Conservation (phyloP, 64 coral and sea anemone genomes). For the Actinia equina region DNA sequence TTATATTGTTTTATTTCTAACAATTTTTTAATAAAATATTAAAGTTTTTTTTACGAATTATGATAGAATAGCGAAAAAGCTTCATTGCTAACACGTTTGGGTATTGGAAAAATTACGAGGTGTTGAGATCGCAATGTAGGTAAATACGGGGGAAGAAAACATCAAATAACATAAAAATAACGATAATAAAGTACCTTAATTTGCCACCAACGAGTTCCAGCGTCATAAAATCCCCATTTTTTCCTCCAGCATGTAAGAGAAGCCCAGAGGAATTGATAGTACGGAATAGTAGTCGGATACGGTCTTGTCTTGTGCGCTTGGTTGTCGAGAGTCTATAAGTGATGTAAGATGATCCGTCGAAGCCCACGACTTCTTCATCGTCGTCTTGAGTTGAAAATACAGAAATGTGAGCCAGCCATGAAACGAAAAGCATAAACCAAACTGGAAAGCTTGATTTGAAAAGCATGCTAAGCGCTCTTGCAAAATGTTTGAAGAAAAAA, state of each 20-base stretch:
- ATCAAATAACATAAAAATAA: not conserved
- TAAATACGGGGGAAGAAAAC: not conserved
- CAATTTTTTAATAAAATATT: conserved; percentile 7
- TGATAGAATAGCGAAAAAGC: not conserved
- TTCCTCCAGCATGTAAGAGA: conserved; percentile 66
- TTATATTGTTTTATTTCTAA: not conserved
- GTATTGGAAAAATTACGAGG: not conserved
- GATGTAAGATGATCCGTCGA: conserved; percentile 71
- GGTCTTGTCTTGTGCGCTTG: conserved; percentile 27
- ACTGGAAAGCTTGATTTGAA: not conserved
- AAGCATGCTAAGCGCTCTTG: conserved; percentile 1
- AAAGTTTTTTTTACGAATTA: conserved; percentile 6
- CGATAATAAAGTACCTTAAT: conserved; percentile 64
- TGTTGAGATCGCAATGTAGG: too few species aligned
- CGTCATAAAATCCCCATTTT: conserved; percentile 76
- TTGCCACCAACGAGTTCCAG: conserved; percentile 88
- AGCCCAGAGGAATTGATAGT: conserved; percentile 83
- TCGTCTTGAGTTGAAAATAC: not conserved
- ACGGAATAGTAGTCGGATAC: conserved; percentile 64
- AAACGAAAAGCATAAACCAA: not conserved
- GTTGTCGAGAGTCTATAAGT: conserved; percentile 47
- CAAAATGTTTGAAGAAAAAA: not conserved
- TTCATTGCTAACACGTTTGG: not conserved
- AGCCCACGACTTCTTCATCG: conserved; percentile 33
- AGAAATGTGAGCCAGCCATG: conserved; percentile 6